phyloP scores from a whole-genome alignment of 1,140 invertebrate genomes.

The Paramacrobiotus metropolitanus region DNA sequence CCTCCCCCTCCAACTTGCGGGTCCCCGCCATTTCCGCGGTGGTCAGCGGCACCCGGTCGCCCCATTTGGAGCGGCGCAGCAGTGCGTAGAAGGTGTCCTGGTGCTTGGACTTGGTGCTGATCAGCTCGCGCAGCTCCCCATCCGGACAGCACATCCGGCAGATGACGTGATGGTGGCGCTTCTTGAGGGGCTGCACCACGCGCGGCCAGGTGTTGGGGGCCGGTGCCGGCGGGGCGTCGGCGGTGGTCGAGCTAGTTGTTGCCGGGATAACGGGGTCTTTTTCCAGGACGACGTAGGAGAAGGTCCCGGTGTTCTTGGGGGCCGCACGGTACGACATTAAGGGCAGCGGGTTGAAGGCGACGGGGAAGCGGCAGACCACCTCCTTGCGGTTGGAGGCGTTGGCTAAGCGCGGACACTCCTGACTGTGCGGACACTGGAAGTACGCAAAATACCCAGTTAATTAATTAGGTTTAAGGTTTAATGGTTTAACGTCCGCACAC shows the following conservation, averaged over 20 bases:
- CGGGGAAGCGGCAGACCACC: not conserved
- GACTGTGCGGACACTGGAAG: constrained; percentile 52
- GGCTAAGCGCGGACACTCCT: constrained; percentile 38
- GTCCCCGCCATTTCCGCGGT: not conserved
- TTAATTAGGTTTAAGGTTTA: too few species aligned
- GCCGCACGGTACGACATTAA: not conserved
- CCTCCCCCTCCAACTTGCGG: too few species aligned
- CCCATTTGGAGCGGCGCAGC: not conserved
- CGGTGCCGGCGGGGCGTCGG: constrained; percentile 35
- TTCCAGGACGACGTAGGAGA: constrained; percentile 32
- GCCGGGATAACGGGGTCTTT: too few species aligned
- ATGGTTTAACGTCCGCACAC: too few species aligned
- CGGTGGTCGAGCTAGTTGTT: too few species aligned
- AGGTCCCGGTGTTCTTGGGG: constrained; percentile 18
- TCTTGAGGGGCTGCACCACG: constrained; percentile 38
- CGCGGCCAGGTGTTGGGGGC: constrained; percentile 42
- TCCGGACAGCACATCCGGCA: constrained; percentile 48
- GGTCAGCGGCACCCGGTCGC: not conserved
- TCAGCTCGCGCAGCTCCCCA: constrained; percentile 47
- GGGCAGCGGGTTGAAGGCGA: not conserved
- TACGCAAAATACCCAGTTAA: constrained; percentile 12
- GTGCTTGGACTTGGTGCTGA: constrained; percentile 45
- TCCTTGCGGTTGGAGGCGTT: constrained; percentile 21
- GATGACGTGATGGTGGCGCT: constrained; percentile 39
- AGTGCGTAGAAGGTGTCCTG: constrained; percentile 18